These are phyloP conservation scores for Drosophila anceps DNA, from an alignment of 2,888 invertebrate species.

Conservation along the genomic window DNA sequence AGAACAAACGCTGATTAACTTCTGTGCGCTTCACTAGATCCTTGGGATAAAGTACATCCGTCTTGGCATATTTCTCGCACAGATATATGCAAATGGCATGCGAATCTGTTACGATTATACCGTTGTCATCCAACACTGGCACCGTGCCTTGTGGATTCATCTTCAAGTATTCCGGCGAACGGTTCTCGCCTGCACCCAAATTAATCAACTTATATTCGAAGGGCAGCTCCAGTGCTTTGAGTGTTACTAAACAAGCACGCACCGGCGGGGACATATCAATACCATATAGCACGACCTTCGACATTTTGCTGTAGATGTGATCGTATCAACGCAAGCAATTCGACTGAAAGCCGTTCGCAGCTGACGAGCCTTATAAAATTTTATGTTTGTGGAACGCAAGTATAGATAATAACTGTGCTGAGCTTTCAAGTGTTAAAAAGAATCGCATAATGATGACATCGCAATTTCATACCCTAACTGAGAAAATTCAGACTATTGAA, in stretches of 20 bases:
- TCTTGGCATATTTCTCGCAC: conserved; percentile 46
- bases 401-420: not conserved
- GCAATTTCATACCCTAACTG: conserved; percentile 11
- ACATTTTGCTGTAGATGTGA: conserved; percentile 31
- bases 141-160: conserved; percentile 87
- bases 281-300: conserved; percentile 65
- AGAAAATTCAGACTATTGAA: not conserved
- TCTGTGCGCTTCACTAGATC: conserved; percentile 41
- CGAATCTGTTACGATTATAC: conserved; percentile 33
- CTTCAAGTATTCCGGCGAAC: conserved; percentile 61
- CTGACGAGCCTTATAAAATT: conserved; percentile 1
- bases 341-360: not conserved
- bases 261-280: conserved; percentile 87
- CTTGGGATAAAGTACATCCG: conserved; percentile 45
- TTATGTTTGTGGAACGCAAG: not conserved
- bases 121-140: conserved; percentile 59
- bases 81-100: conserved; percentile 51
- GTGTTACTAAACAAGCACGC: conserved; percentile 87
- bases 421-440: conserved; percentile 4
- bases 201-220: conserved; percentile 73
- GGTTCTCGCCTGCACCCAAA: conserved; percentile 47
- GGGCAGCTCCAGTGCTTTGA: conserved; percentile 87
- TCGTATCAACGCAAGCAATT: not conserved
- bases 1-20: conserved; percentile 70
- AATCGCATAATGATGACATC: conserved; percentile 24